Conservation (phyloP, 2,888 invertebrate genomes). For the Spodoptera exigua region DNA sequence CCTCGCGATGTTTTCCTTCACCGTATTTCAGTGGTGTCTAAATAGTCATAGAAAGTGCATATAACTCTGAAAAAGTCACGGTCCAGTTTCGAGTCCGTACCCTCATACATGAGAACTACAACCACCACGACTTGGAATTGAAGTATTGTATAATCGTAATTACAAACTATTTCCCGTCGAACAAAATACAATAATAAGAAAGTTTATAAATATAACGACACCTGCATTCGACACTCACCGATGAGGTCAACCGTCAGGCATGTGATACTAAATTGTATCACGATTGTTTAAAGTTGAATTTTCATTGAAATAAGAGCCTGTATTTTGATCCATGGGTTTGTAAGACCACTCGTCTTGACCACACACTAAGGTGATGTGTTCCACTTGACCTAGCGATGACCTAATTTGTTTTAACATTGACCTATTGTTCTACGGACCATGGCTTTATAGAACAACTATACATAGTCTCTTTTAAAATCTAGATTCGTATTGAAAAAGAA, state of each 20-base stretch:
- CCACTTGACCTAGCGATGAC: slow-evolving; percentile 10
- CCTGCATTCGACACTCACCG: slow-evolving; percentile 14
- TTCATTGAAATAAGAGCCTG: neutral
- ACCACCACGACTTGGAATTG: no score
- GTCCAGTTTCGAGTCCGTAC: no score
- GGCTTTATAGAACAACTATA: no score
- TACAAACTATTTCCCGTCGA: neutral
- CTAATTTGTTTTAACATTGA: slow-evolving; percentile 7
- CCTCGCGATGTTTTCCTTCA: no score
- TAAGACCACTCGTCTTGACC: slow-evolving; percentile 25
- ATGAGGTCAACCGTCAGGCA: slow-evolving; percentile 13
- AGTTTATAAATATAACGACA: slow-evolving; percentile 46
- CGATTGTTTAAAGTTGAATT: neutral
- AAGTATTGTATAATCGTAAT: no score
- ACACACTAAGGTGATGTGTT: slow-evolving; percentile 2
- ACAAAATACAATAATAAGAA: slow-evolving; percentile 17
- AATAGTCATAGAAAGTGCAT: no score
- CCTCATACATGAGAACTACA: no score
- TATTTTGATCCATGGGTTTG: slow-evolving; percentile 25
- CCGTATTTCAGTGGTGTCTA: no score
- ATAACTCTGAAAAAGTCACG: no score
- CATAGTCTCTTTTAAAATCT: no score
- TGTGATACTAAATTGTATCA: slow-evolving; percentile 4
- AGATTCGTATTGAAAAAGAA: no score
- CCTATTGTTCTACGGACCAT: neutral